These are phyloP conservation scores for Drosophila asahinai DNA, from an alignment of 1,140 invertebrate species.

Conservation along the genomic window DNA sequence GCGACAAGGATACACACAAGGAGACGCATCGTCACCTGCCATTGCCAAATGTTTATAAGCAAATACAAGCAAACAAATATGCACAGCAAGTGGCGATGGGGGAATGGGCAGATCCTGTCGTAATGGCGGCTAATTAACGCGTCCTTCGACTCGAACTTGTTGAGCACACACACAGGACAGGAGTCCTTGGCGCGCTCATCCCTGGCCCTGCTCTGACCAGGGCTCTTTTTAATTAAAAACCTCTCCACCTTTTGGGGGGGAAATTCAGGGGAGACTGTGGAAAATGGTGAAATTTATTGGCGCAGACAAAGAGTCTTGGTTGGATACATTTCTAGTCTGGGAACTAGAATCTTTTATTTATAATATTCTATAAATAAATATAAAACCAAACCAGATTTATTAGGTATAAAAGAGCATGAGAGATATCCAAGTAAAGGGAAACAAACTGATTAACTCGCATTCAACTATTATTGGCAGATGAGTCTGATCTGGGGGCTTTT, in stretches of 20 bases:
- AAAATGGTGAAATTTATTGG: not conserved
- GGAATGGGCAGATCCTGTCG: not conserved
- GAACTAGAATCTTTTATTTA: too few species aligned
- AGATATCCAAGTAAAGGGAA: not conserved
- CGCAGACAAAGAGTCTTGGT: too few species aligned
- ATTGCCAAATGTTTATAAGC: constrained; percentile 60
- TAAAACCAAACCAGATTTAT: not conserved
- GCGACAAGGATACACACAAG: constrained; percentile 3
- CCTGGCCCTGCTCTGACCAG: not conserved
- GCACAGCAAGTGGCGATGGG: constrained; percentile 9
- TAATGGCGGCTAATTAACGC: constrained; percentile 67
- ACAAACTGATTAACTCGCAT: not conserved
- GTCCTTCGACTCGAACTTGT: constrained; percentile 40
- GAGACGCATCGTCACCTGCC: constrained; percentile 39
- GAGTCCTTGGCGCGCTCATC: not conserved
- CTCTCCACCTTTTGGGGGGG: constrained; percentile 12
- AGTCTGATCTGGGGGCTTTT: not conserved
- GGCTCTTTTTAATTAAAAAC: constrained; percentile 63
- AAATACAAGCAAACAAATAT: constrained; percentile 58
- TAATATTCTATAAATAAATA: too few species aligned
- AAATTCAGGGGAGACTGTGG: not conserved
- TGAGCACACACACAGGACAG: constrained; percentile 6
- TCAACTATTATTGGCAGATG: not conserved
- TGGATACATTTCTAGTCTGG: too few species aligned
- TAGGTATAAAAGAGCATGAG: not conserved